Conservation (phyloP, 2,797 vertebrate species). For the Acanthurus leucopareius region DNA sequence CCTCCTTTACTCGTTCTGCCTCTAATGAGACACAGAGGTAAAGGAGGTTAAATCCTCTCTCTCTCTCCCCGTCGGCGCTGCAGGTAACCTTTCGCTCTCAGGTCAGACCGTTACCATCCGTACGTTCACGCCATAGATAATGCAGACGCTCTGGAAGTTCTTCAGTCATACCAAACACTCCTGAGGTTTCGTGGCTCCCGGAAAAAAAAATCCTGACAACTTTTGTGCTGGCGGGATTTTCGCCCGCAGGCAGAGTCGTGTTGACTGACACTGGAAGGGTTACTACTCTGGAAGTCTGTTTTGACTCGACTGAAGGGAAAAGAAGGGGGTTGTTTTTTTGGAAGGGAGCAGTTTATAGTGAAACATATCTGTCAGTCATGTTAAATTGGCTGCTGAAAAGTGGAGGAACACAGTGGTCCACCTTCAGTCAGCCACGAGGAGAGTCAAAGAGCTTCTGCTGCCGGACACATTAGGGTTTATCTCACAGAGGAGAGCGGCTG, state of each 20-base stretch:
- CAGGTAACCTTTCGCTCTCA: conserved; percentile 35
- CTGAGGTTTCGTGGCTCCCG: not conserved
- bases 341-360: conserved; percentile 52
- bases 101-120: conserved; percentile 29
- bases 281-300: conserved; percentile 54
- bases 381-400: conserved; percentile 71
- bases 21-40: conserved; percentile 40
- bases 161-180: not conserved
- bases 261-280: conserved; percentile 51
- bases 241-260: conserved; percentile 33
- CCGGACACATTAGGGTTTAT: conserved; percentile 36
- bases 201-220: not conserved
- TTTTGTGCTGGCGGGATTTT: conserved; percentile 27
- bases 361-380: conserved; percentile 68
- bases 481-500: conserved; percentile 17
- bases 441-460: conserved; percentile 35
- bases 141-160: conserved; percentile 24
- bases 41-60: conserved; percentile 39
- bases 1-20: conserved; percentile 5
- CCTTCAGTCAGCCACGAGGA: conserved; percentile 40
- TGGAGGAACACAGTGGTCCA: conserved; percentile 38
- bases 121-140: conserved; percentile 26
- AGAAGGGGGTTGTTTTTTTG: conserved; percentile 41
- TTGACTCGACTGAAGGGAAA: conserved; percentile 58
- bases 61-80: conserved; percentile 7